Conservation (phyloP, 2,888 invertebrate species). For the Trichopoda pennipes region DNA sequence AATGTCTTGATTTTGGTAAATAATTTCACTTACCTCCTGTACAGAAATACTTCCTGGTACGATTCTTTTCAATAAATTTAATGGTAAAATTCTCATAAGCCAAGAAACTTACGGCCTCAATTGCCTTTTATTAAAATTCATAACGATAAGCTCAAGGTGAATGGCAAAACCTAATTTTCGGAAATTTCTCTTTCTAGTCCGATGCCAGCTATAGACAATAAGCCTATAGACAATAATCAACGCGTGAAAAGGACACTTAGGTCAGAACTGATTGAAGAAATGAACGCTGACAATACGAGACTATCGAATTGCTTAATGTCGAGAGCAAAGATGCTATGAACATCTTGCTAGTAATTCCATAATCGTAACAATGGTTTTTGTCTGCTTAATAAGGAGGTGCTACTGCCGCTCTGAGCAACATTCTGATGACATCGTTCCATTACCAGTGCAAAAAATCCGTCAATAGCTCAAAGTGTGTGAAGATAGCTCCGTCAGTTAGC, state of each 20-base stretch:
- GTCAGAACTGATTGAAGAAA: too few species aligned
- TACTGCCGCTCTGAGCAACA: background rate
- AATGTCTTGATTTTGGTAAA: background rate
- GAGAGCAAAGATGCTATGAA: constrained; percentile 1
- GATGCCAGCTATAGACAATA: background rate
- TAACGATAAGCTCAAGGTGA: background rate
- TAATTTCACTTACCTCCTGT: too few species aligned
- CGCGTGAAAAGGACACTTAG: background rate
- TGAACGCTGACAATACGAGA: background rate
- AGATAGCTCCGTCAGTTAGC: too few species aligned
- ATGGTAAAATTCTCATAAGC: constrained; percentile 7
- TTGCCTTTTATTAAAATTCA: constrained; percentile 4
- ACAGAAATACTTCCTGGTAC: too few species aligned
- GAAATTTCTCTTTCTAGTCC: constrained; percentile 1
- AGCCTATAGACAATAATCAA: background rate
- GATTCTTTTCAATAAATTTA: too few species aligned
- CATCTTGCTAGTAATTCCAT: background rate
- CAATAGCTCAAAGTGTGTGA: too few species aligned
- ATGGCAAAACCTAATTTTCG: constrained; percentile 10
- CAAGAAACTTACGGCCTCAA: background rate
- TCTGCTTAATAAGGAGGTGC: background rate
- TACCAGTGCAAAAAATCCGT: background rate
- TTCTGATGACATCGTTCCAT: background rate
- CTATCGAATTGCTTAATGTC: background rate
- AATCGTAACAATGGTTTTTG: background rate